Evolutionary conservation across 2,888 invertebrate genomes (phyloP).

Genomic region (Ophioninae sp.): DNA sequence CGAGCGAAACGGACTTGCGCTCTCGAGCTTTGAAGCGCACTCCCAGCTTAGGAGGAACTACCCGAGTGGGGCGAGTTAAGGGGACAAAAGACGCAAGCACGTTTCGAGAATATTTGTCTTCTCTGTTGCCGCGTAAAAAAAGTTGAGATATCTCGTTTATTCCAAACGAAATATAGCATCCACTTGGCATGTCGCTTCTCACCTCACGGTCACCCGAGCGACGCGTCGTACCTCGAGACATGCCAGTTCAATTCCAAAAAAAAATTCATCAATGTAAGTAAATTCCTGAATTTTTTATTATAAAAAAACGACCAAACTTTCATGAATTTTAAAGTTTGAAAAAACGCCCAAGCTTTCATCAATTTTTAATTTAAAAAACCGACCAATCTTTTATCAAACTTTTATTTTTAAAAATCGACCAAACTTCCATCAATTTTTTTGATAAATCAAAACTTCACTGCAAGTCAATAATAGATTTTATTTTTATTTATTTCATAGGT

Average conservation of each 20-base stretch:
- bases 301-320: no score
- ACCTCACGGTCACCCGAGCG: neutral
- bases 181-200: neutral
- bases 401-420: no score
- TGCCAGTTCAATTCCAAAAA: neutral
- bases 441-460: no score
- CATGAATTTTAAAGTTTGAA: no score
- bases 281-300: no score
- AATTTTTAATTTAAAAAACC: no score
- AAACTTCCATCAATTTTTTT: no score
- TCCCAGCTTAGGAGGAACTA: slow-evolving; percentile 12
- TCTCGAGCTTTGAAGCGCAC: slow-evolving; percentile 31
- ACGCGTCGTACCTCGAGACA: slow-evolving; percentile 15
- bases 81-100: slow-evolving; percentile 50
- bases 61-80: neutral
- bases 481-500: no score
- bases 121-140: neutral
- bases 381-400: no score
- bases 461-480: no score
- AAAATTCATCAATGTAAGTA: no score
- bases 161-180: slow-evolving; percentile 28
- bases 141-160: slow-evolving; percentile 24
- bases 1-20: slow-evolving; percentile 47
- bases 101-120: slow-evolving; percentile 25
- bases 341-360: no score